phyloP scores from a whole-genome alignment of 2,113 vertebrate genomes.

The Grammomys dolichurus region DNA sequence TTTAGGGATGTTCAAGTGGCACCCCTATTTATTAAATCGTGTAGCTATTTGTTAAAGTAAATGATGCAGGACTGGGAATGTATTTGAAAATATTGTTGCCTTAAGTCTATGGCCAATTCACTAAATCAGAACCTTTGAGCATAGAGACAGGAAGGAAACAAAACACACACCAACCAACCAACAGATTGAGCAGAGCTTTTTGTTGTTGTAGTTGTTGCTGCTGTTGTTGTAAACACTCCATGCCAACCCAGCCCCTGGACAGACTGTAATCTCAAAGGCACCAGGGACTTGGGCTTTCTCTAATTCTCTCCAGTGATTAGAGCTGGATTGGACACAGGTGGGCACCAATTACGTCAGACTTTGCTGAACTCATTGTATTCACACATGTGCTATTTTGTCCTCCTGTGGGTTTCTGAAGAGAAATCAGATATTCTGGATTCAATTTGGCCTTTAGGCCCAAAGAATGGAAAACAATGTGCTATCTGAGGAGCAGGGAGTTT shows the following conservation, averaged over 20 bases:
- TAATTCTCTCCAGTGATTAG: background rate
- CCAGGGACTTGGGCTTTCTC: background rate
- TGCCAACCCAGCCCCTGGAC: background rate
- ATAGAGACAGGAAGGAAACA: background rate
- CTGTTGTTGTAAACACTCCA: background rate
- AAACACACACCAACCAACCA: background rate
- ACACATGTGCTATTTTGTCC: background rate
- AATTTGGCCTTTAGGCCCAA: background rate
- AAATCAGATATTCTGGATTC: slow-evolving; percentile 28
- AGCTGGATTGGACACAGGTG: background rate
- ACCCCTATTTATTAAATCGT: background rate
- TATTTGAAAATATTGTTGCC: background rate
- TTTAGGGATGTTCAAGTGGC: background rate
- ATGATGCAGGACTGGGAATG: background rate
- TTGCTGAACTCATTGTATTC: slow-evolving; percentile 10
- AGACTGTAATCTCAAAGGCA: background rate
- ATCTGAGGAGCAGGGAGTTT: background rate
- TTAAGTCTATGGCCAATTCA: background rate
- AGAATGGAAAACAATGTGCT: background rate
- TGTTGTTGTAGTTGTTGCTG: background rate
- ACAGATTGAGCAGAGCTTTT: background rate
- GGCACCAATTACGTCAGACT: background rate
- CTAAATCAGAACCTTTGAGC: background rate
- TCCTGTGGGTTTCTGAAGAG: slow-evolving; percentile 3
- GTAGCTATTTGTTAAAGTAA: background rate